Percentiles rank a stretch among this genome's conserved stretches.
Evolutionary conservation across 2,797 vertebrate species (phyloP).

Genomic region (Dermochelys coriacea): DNA sequence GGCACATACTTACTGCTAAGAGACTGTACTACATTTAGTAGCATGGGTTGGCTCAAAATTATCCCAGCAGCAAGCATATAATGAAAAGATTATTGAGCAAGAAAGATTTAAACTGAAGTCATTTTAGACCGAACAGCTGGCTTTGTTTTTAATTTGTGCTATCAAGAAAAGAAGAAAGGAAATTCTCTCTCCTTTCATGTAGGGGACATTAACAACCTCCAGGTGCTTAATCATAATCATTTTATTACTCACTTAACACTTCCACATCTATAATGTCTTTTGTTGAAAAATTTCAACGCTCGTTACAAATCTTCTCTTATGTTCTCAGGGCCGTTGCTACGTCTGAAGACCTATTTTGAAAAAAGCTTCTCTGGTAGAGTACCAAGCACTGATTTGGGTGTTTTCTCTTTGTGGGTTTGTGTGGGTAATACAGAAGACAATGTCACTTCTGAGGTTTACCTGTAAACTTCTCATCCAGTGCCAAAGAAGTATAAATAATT

Average conservation of each 20-base stretch:
- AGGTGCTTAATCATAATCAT: slow-evolving; percentile 53
- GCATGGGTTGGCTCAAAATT: slow-evolving; percentile 47
- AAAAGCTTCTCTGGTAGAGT: neutral
- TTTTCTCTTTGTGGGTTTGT: neutral
- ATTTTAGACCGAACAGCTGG: slow-evolving; percentile 61
- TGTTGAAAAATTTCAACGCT: neutral
- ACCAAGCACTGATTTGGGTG: neutral
- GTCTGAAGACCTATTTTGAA: neutral
- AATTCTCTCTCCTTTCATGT: slow-evolving; percentile 30
- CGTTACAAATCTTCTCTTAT: neutral
- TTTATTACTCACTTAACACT: neutral
- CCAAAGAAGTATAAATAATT: neutral
- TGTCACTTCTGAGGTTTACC: neutral
- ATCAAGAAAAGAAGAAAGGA: slow-evolving; percentile 39
- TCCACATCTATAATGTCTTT: slow-evolving; percentile 11
- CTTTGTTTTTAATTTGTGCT: slow-evolving; percentile 65
- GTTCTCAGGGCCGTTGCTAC: neutral
- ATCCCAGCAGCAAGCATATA: slow-evolving; percentile 66
- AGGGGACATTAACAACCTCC: slow-evolving; percentile 42
- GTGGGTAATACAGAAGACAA: neutral
- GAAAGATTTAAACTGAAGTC: slow-evolving; percentile 55
- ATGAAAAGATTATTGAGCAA: slow-evolving; percentile 73
- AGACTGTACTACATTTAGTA: slow-evolving; percentile 19
- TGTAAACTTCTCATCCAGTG: neutral
- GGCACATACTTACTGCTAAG: neutral